Percentiles rank a stretch among this genome's conserved stretches.
phyloP scores from a whole-genome alignment of 2,113 vertebrate genomes.

The Alethe castanea region DNA sequence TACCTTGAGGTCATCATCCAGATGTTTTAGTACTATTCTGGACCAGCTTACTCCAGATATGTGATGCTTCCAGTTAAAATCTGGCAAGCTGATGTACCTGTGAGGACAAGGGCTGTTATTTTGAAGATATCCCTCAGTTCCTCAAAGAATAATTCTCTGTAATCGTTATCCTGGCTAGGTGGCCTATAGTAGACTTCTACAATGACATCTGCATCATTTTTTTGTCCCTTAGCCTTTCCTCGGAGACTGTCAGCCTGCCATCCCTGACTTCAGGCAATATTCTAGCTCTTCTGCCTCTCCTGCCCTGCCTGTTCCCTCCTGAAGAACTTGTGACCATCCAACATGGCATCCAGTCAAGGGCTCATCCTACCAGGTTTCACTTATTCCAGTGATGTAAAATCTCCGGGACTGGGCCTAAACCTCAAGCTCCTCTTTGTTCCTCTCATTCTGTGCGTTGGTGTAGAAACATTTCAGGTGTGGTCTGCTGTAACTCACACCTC shows the following conservation, averaged over 20 bases:
- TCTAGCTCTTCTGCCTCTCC: neutral
- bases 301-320: neutral
- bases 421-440: neutral
- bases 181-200: no score
- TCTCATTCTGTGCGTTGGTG: neutral
- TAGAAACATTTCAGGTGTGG: neutral
- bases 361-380: neutral
- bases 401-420: neutral
- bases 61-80: no score
- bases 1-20: neutral
- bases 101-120: neutral
- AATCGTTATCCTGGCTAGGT: neutral
- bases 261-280: fast-evolving
- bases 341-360: neutral
- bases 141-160: neutral
- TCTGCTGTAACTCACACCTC: neutral
- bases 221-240: neutral
- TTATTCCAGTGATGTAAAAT: neutral
- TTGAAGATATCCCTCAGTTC: neutral
- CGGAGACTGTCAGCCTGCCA: neutral
- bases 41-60: neutral
- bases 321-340: neutral
- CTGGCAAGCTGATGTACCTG: fast-evolving
- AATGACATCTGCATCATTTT: fast-evolving
- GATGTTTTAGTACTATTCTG: neutral